Conservation (phyloP, 2,113 vertebrate genomes). For the Hippocampus barbouri region DNA sequence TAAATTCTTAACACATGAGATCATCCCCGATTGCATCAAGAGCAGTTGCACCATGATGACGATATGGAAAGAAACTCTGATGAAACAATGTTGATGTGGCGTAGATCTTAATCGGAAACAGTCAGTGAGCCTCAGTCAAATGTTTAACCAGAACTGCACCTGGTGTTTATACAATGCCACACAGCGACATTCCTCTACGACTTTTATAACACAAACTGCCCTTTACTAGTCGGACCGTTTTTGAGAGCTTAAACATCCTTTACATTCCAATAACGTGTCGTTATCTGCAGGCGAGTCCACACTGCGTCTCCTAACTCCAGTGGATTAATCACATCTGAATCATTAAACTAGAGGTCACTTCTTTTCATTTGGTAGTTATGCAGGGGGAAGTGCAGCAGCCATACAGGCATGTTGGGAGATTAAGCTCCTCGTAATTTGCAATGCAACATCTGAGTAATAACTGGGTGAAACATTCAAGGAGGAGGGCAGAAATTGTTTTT, state of each 20-base stretch:
- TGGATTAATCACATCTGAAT: slow-evolving; percentile 70
- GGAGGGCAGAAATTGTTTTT: slow-evolving; percentile 36
- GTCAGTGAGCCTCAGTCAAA: slow-evolving; percentile 14
- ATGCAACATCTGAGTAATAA: slow-evolving; percentile 44
- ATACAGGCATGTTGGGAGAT: slow-evolving; percentile 30
- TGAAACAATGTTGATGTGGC: not conserved
- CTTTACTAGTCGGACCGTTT: slow-evolving; percentile 5
- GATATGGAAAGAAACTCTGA: not conserved
- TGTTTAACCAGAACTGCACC: slow-evolving; percentile 13
- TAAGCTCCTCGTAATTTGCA: slow-evolving; percentile 47
- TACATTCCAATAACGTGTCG: slow-evolving; percentile 26
- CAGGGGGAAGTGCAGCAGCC: slow-evolving; percentile 17
- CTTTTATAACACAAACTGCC: not conserved
- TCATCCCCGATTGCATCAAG: not conserved
- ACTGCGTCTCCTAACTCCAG: slow-evolving; percentile 43
- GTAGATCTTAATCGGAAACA: not conserved
- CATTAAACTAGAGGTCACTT: slow-evolving; percentile 68
- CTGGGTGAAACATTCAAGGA: slow-evolving; percentile 5
- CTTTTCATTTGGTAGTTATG: slow-evolving; percentile 19
- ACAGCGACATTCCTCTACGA: slow-evolving; percentile 11
- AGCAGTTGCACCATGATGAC: not conserved
- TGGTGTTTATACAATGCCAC: slow-evolving; percentile 14
- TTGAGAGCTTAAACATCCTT: slow-evolving; percentile 9
- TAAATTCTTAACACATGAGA: not conserved
- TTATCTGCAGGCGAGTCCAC: slow-evolving; percentile 25